phyloP scores from a whole-genome alignment of 2,113 vertebrate genomes.

The Chloroceryle aenea region DNA sequence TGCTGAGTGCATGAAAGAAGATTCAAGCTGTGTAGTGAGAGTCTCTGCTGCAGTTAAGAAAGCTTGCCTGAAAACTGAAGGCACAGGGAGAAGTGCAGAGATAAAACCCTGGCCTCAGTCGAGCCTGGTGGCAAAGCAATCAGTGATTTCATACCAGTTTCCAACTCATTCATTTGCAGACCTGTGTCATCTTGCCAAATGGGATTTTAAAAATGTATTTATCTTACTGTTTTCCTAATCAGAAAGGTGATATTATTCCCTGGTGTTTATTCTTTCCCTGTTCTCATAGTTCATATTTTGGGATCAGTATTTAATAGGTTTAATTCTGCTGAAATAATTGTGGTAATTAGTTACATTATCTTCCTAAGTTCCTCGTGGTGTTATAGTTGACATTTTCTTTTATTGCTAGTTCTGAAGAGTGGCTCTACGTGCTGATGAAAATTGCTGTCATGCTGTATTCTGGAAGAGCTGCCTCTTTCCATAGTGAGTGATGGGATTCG shows the following conservation, averaged over 20 bases:
- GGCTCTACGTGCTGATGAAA: not conserved
- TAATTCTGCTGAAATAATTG: not conserved
- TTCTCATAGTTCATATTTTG: not conserved
- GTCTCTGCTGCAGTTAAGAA: not conserved
- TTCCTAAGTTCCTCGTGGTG: not conserved
- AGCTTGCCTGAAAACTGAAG: not conserved
- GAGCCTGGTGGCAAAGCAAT: not conserved
- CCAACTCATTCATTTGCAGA: not conserved
- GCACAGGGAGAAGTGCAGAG: not conserved
- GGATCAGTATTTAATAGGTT: not conserved
- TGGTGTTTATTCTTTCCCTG: not conserved
- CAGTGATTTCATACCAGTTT: not conserved
- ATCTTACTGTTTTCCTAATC: not conserved
- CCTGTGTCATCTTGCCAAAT: not conserved
- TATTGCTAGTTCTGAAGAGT: not conserved
- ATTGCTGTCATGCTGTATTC: not conserved
- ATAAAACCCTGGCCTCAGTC: not conserved
- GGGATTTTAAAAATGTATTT: not conserved
- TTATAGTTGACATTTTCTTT: not conserved
- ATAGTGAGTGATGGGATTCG: not conserved
- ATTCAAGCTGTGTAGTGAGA: not conserved
- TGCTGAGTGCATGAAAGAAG: not conserved
- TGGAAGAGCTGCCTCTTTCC: not conserved
- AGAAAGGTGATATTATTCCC: not conserved
- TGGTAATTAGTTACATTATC: not conserved